Percentiles rank a stretch among this genome's conserved stretches.
Conservation (phyloP, 1,140 invertebrate species). For the Rhyacophila brunnea region DNA sequence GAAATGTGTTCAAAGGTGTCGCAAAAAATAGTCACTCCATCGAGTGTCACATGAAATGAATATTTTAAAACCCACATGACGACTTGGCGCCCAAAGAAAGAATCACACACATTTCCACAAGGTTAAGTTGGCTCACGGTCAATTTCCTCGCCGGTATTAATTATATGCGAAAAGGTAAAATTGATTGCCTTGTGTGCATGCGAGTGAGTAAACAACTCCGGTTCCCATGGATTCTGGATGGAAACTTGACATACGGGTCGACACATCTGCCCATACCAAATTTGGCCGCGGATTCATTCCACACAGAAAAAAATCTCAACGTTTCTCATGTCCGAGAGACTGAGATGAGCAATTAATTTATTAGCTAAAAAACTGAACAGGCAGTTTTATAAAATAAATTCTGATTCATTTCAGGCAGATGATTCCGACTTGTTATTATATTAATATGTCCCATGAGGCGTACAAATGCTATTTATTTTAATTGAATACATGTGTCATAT, state of each 20-base stretch:
- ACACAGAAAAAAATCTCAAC: not conserved
- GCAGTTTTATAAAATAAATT: too few species aligned
- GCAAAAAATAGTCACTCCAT: too few species aligned
- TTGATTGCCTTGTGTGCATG: slow-evolving; percentile 5
- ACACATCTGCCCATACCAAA: slow-evolving; percentile 4
- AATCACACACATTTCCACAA: not conserved
- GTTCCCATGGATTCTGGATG: slow-evolving; percentile 6
- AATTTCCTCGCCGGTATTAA: not conserved
- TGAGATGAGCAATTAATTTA: not conserved
- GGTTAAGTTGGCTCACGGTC: too few species aligned
- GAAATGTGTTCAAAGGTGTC: too few species aligned
- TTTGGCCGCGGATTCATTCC: slow-evolving; percentile 4
- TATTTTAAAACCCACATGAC: too few species aligned
- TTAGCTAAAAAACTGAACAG: too few species aligned
- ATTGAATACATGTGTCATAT: too few species aligned
- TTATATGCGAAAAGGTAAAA: slow-evolving; percentile 4
- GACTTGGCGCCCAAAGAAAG: not conserved
- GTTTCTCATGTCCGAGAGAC: not conserved
- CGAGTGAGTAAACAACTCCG: not conserved
- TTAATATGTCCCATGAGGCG: too few species aligned
- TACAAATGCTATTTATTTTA: too few species aligned
- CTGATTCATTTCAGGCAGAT: too few species aligned
- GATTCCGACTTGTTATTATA: too few species aligned
- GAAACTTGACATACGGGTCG: not conserved
- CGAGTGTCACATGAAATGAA: too few species aligned